These are phyloP conservation scores for Carcina quercana DNA, from an alignment of 2,888 invertebrate genomes.

Conservation along the genomic window DNA sequence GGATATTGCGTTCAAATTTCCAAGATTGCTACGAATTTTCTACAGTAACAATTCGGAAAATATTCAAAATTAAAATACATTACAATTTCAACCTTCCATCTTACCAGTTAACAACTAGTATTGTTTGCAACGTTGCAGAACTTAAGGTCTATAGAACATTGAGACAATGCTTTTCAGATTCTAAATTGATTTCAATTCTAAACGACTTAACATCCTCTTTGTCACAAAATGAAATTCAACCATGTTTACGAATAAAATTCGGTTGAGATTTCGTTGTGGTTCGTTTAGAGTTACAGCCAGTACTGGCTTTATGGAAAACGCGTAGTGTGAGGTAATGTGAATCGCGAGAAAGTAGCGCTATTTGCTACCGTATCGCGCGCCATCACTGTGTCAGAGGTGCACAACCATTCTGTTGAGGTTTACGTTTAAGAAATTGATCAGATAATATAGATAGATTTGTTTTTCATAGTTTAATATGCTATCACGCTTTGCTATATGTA, in stretches of 20 bases:
- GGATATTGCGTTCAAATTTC: slow-evolving; percentile 32
- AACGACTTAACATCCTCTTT: slow-evolving; percentile 22
- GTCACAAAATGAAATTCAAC: too few species aligned
- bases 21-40: slow-evolving; percentile 27
- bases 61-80: slow-evolving; percentile 15
- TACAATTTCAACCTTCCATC: slow-evolving; percentile 23
- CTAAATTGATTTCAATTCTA: slow-evolving; percentile 26
- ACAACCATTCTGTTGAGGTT: slow-evolving; percentile 27
- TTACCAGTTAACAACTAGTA: slow-evolving; percentile 20
- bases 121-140: slow-evolving; percentile 11
- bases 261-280: too few species aligned
- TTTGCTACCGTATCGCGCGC: slow-evolving; percentile 73
- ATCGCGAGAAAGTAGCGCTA: slow-evolving; percentile 68
- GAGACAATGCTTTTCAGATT: slow-evolving; percentile 44
- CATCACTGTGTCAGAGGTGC: slow-evolving; percentile 45
- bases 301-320: slow-evolving; percentile 27
- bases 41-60: slow-evolving; percentile 25
- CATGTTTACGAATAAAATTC: too few species aligned
- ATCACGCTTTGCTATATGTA: too few species aligned
- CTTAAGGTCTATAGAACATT: slow-evolving; percentile 30
- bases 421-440: too few species aligned
- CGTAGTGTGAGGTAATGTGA: slow-evolving; percentile 65
- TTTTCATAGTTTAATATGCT: too few species aligned
- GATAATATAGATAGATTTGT: too few species aligned
- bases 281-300: too few species aligned